phyloP scores from a whole-genome alignment of 2,113 vertebrate species.

The Myotis lucifugus region DNA sequence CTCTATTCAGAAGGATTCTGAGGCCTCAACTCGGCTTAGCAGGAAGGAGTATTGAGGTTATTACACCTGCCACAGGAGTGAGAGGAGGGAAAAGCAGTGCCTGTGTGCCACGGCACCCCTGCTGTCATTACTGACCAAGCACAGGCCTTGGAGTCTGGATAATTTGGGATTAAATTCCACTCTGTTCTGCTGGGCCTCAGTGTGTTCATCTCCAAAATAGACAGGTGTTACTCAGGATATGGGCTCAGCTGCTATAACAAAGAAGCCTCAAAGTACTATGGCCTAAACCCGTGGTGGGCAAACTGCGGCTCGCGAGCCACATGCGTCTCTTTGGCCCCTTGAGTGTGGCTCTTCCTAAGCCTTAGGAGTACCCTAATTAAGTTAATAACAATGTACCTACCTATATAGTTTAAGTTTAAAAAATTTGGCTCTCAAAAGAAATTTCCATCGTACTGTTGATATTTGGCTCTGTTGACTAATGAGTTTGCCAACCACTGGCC shows the following conservation, averaged over 20 bases:
- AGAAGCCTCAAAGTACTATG: neutral
- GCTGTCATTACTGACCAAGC: neutral
- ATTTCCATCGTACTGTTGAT: no score
- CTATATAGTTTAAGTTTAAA: no score
- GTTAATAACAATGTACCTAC: no score
- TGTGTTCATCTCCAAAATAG: neutral
- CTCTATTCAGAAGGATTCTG: neutral
- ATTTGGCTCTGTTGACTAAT: no score
- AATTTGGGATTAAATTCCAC: neutral
- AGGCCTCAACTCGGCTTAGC: neutral
- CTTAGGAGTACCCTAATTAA: no score
- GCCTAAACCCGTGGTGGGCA: neutral
- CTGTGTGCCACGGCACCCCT: neutral
- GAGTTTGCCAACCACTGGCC: no score
- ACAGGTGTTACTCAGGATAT: neutral
- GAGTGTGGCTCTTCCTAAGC: no score
- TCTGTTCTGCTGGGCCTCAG: neutral
- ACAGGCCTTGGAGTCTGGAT: neutral
- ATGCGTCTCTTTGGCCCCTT: no score
- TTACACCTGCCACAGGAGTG: neutral
- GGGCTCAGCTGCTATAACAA: neutral
- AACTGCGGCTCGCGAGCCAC: no score
- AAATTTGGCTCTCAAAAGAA: no score
- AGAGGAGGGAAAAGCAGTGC: neutral
- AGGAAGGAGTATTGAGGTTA: neutral